Evolutionary conservation across 2,113 vertebrate species (phyloP).

Genomic region (Ageneiosus marmoratus): DNA sequence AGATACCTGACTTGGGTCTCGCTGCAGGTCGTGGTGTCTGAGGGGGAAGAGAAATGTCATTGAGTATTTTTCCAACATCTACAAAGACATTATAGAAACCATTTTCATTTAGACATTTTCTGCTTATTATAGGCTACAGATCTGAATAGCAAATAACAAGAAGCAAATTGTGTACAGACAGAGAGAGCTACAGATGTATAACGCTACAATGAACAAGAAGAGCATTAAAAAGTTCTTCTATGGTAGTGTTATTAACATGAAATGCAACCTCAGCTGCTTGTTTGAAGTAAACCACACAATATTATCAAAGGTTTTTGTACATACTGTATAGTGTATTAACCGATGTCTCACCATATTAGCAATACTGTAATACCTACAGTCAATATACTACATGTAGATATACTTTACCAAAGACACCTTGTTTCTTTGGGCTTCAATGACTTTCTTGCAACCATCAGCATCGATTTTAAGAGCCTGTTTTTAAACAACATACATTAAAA

Average conservation of each 20-base stretch:
- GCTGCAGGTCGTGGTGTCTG: background rate
- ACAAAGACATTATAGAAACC: background rate
- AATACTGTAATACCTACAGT: background rate
- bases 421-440: slow-evolving; percentile 69
- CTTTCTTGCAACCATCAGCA: slow-evolving; percentile 76
- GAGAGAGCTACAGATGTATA: background rate
- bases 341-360: background rate
- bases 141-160: background rate
- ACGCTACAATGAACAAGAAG: background rate
- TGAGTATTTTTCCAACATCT: background rate
- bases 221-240: background rate
- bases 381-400: background rate
- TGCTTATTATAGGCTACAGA: background rate
- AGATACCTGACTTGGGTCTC: slow-evolving; percentile 18
- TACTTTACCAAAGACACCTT: background rate
- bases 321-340: background rate
- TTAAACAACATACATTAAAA: slow-evolving; percentile 17
- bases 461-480: slow-evolving; percentile 81
- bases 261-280: background rate
- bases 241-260: background rate
- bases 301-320: background rate
- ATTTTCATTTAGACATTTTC: background rate
- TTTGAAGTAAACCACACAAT: background rate
- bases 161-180: background rate
- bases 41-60: background rate